phyloP scores from a whole-genome alignment of 2,888 invertebrate genomes.

The Urechis unicinctus region DNA sequence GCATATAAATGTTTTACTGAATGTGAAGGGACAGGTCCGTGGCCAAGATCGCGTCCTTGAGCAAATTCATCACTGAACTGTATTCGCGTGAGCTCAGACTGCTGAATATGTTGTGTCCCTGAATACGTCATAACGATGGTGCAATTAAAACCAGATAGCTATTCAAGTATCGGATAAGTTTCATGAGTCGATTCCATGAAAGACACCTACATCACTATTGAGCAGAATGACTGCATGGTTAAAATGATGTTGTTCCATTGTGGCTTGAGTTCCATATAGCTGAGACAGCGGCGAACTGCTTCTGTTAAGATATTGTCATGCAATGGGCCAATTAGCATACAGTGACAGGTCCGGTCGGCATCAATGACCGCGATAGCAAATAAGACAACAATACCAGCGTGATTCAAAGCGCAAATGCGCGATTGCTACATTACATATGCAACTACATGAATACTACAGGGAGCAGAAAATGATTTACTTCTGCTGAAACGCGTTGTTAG shows the following conservation, averaged over 20 bases:
- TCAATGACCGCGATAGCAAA: no score
- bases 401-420: no score
- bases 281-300: constrained; percentile 55
- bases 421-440: no score
- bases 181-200: no score
- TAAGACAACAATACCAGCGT: no score
- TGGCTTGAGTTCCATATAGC: constrained; percentile 52
- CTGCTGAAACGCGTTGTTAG: constrained; percentile 46
- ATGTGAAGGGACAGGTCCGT: constrained; percentile 56
- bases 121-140: no score
- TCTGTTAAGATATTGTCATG: constrained; percentile 33
- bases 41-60: constrained; percentile 55
- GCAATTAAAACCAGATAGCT: no score
- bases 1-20: no score
- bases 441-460: no score
- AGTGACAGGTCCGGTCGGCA: no score
- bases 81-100: constrained; percentile 54
- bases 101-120: constrained; percentile 56
- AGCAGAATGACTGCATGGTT: constrained; percentile 48
- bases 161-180: no score
- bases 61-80: constrained; percentile 53
- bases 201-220: constrained; percentile 53
- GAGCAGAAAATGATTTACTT: constrained; percentile 32
- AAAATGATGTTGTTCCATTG: constrained; percentile 47
- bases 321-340: no score